Evolutionary conservation across 1,140 invertebrate species (phyloP).

Genomic region (Caenorhabditis latens): DNA sequence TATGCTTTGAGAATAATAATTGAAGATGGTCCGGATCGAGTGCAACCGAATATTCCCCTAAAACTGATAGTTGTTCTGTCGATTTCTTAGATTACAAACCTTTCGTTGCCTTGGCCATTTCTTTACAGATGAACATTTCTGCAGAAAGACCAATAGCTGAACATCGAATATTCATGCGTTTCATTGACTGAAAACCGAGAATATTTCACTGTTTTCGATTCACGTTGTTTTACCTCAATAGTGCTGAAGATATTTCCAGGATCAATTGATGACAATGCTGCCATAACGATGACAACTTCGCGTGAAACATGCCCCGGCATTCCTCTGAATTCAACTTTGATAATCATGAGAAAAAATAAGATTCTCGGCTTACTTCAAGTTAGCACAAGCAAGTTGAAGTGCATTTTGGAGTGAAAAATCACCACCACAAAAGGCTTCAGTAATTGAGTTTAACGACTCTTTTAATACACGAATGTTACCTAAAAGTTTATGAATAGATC

Average conservation of each 20-base stretch:
- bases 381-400: slow-evolving; percentile 87
- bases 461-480: slow-evolving; percentile 80
- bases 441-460: slow-evolving; percentile 78
- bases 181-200: slow-evolving; percentile 52
- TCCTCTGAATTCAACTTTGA: slow-evolving; percentile 80
- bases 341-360: background rate
- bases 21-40: slow-evolving; percentile 92
- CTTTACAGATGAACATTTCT: slow-evolving; percentile 91
- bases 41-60: slow-evolving; percentile 85
- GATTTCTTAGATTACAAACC: slow-evolving; percentile 79
- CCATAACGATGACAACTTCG: slow-evolving; percentile 88
- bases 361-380: slow-evolving; percentile 81
- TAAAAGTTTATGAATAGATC: slow-evolving; percentile 42
- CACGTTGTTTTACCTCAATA: slow-evolving; percentile 81
- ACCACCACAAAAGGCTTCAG: slow-evolving; percentile 81
- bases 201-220: background rate
- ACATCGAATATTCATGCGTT: slow-evolving; percentile 83
- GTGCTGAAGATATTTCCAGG: slow-evolving; percentile 91
- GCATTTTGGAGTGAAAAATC: slow-evolving; percentile 96
- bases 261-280: slow-evolving; percentile 95
- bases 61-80: background rate
- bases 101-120: slow-evolving; percentile 86
- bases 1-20: slow-evolving; percentile 82
- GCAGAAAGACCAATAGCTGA: slow-evolving; percentile 94
- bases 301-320: slow-evolving; percentile 92